Conservation (phyloP, 2,888 invertebrate genomes). For the Cryptophagus acutangulus region DNA sequence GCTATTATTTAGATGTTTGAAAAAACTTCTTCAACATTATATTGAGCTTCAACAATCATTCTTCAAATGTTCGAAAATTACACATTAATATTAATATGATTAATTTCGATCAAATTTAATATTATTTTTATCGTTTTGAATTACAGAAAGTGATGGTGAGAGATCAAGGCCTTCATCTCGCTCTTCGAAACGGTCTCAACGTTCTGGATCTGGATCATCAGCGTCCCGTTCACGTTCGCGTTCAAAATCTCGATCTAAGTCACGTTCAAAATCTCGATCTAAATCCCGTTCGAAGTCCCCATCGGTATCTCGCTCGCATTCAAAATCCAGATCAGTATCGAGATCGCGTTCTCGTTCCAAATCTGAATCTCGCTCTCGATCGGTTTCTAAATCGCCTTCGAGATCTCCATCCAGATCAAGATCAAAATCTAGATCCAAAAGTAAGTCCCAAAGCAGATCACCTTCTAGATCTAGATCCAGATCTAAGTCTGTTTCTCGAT, state of each 20-base stretch:
- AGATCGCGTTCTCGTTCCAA: constrained; percentile 42
- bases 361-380: constrained; percentile 33
- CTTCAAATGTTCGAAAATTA: too few relatives aligned
- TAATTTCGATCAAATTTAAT: too few relatives aligned
- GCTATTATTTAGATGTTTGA: too few relatives aligned
- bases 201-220: constrained; percentile 33
- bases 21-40: too few relatives aligned
- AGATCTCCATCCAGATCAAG: constrained; percentile 29
- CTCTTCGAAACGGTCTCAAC: constrained; percentile 37
- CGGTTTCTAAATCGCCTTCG: constrained; percentile 29
- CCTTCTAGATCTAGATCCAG: constrained; percentile 44
- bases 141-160: constrained; percentile 44
- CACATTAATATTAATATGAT: too few relatives aligned
- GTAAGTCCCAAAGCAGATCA: constrained; percentile 34
- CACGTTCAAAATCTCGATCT: constrained; percentile 37
- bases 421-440: constrained; percentile 34
- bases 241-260: constrained; percentile 37
- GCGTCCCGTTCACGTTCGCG: constrained; percentile 27
- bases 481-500: constrained; percentile 38
- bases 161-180: constrained; percentile 38
- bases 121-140: too few relatives aligned
- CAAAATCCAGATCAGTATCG: constrained; percentile 39
- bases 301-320: constrained; percentile 43
- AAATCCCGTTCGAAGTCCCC: constrained; percentile 45
- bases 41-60: too few relatives aligned